Conservation (phyloP, 2,797 vertebrate genomes). For the Poeciliopsis paucimaculata region DNA sequence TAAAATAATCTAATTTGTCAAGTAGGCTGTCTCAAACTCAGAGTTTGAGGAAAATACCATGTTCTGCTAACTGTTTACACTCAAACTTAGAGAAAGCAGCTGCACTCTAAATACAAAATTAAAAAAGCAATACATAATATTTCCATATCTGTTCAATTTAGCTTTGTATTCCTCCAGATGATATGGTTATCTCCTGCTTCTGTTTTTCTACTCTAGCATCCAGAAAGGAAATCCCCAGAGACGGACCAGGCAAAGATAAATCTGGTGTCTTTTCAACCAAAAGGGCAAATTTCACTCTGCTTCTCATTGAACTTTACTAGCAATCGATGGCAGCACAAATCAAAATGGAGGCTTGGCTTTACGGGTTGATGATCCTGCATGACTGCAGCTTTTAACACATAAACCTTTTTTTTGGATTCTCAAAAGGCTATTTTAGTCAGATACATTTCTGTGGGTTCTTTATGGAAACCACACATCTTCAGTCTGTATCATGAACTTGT, state of each 20-base stretch:
- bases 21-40: not conserved
- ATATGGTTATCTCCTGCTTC: not conserved
- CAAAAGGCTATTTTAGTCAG: not conserved
- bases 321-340: not conserved
- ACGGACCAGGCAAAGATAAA: not conserved
- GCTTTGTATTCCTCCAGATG: not conserved
- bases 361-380: not conserved
- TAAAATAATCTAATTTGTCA: not conserved
- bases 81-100: not conserved
- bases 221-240: not conserved
- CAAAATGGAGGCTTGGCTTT: not conserved
- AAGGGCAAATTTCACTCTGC: not conserved
- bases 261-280: slow-evolving; percentile 1
- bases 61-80: not conserved
- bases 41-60: not conserved
- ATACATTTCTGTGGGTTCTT: not conserved
- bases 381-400: not conserved
- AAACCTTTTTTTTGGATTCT: not conserved
- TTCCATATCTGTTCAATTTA: not conserved
- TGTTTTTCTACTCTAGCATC: not conserved
- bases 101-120: not conserved
- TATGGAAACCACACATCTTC: not conserved
- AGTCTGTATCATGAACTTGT: not conserved
- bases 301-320: slow-evolving; percentile 1
- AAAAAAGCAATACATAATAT: not conserved